phyloP scores from a whole-genome alignment of 2,888 invertebrate genomes.

The Machimus atricapillus region DNA sequence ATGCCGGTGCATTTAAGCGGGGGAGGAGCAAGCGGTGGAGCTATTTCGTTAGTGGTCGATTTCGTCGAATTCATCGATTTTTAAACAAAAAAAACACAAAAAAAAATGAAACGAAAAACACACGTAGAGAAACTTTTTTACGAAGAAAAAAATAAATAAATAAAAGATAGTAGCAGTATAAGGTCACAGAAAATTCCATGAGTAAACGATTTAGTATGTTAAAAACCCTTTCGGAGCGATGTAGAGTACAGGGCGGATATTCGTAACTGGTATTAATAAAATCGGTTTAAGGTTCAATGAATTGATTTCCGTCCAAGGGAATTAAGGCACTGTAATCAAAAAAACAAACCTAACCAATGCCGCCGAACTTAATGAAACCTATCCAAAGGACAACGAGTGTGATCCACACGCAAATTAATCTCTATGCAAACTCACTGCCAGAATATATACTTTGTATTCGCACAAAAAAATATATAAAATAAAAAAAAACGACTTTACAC shows the following conservation, averaged over 20 bases:
- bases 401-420: not conserved
- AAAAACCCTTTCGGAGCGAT: not conserved
- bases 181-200: slow-evolving; percentile 32
- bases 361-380: slow-evolving; percentile 34
- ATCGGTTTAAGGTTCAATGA: not conserved
- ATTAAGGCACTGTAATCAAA: slow-evolving; percentile 21
- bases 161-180: slow-evolving; percentile 10
- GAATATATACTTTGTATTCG: slow-evolving; percentile 16
- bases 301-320: slow-evolving; percentile 46
- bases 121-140: slow-evolving; percentile 42
- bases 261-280: not conserved
- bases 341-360: not conserved
- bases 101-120: not conserved
- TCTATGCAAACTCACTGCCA: slow-evolving; percentile 30
- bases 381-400: slow-evolving; percentile 23
- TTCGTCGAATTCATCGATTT: slow-evolving; percentile 35
- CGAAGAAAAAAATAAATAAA: not conserved
- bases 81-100: slow-evolving; percentile 36
- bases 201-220: slow-evolving; percentile 23
- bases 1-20: slow-evolving; percentile 45
- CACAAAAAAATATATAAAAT: not conserved
- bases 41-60: slow-evolving; percentile 43
- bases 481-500: not conserved
- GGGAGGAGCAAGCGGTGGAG: slow-evolving; percentile 37
- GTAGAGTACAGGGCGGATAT: not conserved